These are phyloP conservation scores for Tauraco erythrolophus DNA, from an alignment of 2,113 vertebrate species.

Conservation along the genomic window DNA sequence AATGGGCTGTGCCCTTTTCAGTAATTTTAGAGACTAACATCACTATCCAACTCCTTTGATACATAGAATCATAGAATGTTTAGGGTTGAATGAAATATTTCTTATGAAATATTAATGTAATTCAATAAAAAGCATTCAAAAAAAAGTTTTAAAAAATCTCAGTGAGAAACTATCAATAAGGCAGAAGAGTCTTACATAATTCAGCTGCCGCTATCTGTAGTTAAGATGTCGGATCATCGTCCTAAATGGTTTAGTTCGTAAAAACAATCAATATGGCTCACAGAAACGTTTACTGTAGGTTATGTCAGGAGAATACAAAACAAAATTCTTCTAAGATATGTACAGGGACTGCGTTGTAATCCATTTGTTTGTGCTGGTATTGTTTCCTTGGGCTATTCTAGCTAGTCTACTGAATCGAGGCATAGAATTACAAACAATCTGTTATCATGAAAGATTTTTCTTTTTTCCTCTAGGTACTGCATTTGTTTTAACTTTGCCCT, in stretches of 20 bases:
- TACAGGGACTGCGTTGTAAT: neutral
- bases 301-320: neutral
- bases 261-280: neutral
- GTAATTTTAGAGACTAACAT: neutral
- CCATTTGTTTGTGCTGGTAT: neutral
- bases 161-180: neutral
- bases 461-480: neutral
- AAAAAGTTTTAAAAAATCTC: neutral
- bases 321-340: neutral
- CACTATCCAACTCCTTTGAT: neutral
- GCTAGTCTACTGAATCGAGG: neutral
- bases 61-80: no score
- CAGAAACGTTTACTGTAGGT: neutral
- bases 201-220: neutral
- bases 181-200: neutral
- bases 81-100: no score
- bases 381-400: neutral
- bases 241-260: neutral
- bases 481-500: neutral
- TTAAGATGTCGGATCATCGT: neutral
- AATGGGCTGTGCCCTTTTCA: neutral
- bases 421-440: neutral
- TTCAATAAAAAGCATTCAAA: neutral
- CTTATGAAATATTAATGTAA: conserved; percentile 3
- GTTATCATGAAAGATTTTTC: neutral